These are phyloP conservation scores for Notolabrus celidotus DNA, from an alignment of 2,797 vertebrate species.

Conservation along the genomic window DNA sequence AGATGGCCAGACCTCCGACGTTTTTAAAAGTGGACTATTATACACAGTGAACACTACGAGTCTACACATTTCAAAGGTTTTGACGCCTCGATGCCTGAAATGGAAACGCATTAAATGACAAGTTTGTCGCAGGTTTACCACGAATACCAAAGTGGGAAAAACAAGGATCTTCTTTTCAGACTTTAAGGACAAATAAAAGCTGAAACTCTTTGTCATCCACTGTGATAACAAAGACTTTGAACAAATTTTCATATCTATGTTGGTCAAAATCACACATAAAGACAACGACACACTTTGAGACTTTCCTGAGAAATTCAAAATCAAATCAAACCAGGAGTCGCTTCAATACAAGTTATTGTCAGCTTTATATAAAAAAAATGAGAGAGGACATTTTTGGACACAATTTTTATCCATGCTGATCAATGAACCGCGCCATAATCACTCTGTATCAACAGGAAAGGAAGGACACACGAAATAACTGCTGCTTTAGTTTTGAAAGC, in stretches of 20 bases:
- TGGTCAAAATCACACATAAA: slow-evolving; percentile 59
- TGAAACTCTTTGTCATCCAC: slow-evolving; percentile 21
- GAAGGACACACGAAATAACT: slow-evolving; percentile 6
- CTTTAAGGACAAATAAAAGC: slow-evolving; percentile 19
- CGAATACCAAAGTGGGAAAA: slow-evolving; percentile 2
- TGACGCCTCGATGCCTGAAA: slow-evolving; percentile 14
- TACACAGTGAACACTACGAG: slow-evolving; percentile 40
- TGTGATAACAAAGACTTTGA: slow-evolving; percentile 33
- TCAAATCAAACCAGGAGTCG: slow-evolving; percentile 72
- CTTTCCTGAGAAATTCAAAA: slow-evolving; percentile 81
- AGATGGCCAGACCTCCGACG: slow-evolving; percentile 66
- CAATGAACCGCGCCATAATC: slow-evolving; percentile 12
- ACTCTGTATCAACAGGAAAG: slow-evolving; percentile 25
- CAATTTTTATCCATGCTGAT: slow-evolving; percentile 46
- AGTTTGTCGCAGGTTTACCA: background rate
- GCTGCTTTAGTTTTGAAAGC: background rate
- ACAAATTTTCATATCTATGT: slow-evolving; percentile 34
- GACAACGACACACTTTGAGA: slow-evolving; percentile 55
- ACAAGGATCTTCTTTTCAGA: slow-evolving; percentile 17
- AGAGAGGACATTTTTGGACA: slow-evolving; percentile 41
- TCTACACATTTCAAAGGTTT: slow-evolving; percentile 28
- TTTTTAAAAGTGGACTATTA: slow-evolving; percentile 50
- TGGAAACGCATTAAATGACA: slow-evolving; percentile 15
- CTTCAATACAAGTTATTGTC: slow-evolving; percentile 52
- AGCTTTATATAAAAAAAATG: slow-evolving; percentile 19